These are phyloP conservation scores for Epinotia ramella DNA, from an alignment of 2,888 invertebrate genomes.

Conservation along the genomic window DNA sequence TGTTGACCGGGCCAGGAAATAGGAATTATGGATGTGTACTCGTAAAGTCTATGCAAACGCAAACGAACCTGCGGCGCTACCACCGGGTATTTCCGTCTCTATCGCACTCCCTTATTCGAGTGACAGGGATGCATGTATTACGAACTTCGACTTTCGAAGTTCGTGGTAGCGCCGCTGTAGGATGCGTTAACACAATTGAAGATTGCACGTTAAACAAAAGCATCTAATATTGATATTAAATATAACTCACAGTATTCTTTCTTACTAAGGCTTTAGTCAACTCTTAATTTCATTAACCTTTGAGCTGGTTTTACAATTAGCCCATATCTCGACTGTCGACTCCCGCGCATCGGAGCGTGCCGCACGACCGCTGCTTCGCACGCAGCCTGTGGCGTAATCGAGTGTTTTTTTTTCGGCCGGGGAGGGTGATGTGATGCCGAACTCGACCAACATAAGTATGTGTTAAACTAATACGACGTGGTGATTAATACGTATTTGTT, in stretches of 20 bases:
- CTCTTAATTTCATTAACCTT: constrained; percentile 26
- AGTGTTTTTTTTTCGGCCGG: neutral
- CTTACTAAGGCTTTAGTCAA: neutral
- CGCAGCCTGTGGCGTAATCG: neutral
- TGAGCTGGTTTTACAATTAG: constrained; percentile 43
- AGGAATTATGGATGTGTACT: neutral
- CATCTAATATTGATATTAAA: neutral
- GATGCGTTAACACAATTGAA: too few relatives aligned
- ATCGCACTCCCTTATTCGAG: too few relatives aligned
- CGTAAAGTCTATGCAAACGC: neutral
- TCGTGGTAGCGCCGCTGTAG: too few relatives aligned
- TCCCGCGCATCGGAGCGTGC: constrained; percentile 47
- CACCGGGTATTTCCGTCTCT: too few relatives aligned
- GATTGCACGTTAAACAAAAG: too few relatives aligned
- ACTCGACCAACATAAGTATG: neutral
- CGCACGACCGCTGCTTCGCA: constrained; percentile 46
- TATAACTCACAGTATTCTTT: neutral
- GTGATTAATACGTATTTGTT: too few relatives aligned
- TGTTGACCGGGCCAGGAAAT: neutral
- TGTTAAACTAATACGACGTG: too few relatives aligned
- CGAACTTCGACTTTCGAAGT: too few relatives aligned
- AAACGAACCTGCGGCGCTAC: neutral
- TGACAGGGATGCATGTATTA: too few relatives aligned
- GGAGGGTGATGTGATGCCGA: neutral
- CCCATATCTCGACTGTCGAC: constrained; percentile 41